These are phyloP conservation scores for Catagonus wagneri DNA, from an alignment of 2,113 vertebrate genomes.

Conservation along the genomic window DNA sequence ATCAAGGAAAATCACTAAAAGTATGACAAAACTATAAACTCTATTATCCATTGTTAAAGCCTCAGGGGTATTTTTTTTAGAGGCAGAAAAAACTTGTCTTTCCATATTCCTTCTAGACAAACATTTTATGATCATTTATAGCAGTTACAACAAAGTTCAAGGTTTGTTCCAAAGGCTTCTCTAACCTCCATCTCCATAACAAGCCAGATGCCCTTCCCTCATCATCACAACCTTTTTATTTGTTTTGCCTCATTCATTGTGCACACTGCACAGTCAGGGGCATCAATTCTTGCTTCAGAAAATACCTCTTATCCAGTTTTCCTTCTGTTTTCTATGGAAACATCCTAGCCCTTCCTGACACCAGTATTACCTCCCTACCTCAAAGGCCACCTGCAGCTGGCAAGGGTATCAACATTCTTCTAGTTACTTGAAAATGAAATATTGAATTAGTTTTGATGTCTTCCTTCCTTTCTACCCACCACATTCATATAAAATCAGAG, in stretches of 20 bases:
- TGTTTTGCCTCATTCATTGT: not conserved
- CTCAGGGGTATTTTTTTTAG: not conserved
- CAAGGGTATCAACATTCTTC: constrained; percentile 6
- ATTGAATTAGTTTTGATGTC: not conserved
- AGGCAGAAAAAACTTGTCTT: not conserved
- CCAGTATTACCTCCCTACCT: not conserved
- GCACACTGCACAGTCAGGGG: not conserved
- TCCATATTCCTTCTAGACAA: not conserved
- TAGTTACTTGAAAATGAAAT: constrained; percentile 37
- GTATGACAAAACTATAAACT: not conserved
- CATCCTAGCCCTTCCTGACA: not conserved
- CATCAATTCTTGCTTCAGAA: not conserved
- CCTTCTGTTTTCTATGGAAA: not conserved
- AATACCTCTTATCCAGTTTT: rapidly evolving
- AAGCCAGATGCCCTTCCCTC: not conserved
- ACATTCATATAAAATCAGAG: not conserved
- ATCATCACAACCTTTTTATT: not conserved
- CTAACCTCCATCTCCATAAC: not conserved
- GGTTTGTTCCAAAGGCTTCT: not conserved
- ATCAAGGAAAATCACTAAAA: constrained; percentile 29
- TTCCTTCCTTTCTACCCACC: constrained; percentile 17
- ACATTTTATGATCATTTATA: constrained; percentile 14
- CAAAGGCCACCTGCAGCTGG: not conserved
- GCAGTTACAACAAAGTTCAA: not conserved
- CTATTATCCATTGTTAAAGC: not conserved